These are phyloP conservation scores for Philaethria dido DNA, from an alignment of 2,888 invertebrate species.

Conservation along the genomic window DNA sequence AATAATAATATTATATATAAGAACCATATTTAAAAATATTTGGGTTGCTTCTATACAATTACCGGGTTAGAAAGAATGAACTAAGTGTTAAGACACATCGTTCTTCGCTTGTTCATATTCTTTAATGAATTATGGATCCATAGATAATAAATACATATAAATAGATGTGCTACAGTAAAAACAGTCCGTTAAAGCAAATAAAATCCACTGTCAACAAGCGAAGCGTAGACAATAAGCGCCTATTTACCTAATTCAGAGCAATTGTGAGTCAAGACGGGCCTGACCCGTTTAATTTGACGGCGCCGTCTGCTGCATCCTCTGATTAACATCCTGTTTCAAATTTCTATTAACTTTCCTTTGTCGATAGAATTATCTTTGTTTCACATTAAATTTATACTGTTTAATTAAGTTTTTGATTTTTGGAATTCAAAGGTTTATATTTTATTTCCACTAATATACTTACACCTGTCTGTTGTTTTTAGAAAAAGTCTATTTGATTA, in stretches of 20 bases:
- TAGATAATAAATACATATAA: not conserved
- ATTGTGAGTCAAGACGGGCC: conserved; percentile 58
- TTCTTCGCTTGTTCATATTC: no score
- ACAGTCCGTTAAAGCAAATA: conserved; percentile 29
- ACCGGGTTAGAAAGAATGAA: no score
- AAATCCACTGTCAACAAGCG: conserved; percentile 44
- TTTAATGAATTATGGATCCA: not conserved
- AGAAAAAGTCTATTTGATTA: not conserved
- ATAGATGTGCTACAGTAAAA: conserved; percentile 3
- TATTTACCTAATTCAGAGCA: conserved; percentile 73
- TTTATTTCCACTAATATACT: conserved; percentile 3
- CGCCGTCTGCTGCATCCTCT: conserved; percentile 67
- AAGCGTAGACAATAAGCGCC: conserved; percentile 51
- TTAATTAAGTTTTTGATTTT: conserved; percentile 39
- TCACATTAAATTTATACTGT: conserved; percentile 51
- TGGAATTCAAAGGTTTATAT: not conserved
- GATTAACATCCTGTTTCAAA: conserved; percentile 79
- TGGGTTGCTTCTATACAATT: no score
- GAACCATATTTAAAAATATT: no score
- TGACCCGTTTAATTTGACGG: conserved; percentile 72
- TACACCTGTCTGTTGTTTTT: no score
- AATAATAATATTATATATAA: no score
- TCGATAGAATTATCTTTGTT: conserved; percentile 51
- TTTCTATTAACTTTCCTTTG: conserved; percentile 72
- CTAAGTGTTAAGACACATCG: no score